Conservation (phyloP, 2,797 vertebrate species). For the Fundulus diaphanus region DNA sequence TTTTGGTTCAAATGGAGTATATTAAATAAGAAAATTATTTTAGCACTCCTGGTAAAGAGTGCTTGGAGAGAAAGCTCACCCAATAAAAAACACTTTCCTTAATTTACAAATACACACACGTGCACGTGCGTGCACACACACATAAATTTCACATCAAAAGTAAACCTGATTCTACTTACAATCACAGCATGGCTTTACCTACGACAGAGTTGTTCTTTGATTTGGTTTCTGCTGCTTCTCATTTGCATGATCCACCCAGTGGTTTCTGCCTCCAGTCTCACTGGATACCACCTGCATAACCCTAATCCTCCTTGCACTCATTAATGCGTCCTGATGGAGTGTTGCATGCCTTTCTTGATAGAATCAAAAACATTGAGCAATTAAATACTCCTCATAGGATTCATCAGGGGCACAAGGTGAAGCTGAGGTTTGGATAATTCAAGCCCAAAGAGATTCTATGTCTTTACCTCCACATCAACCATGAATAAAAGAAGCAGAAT, state of each 20-base stretch:
- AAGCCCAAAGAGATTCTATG: conserved; percentile 19
- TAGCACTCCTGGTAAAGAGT: no score
- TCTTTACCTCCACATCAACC: background rate
- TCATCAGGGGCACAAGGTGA: conserved; percentile 20
- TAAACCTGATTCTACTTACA: background rate
- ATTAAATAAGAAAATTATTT: no score
- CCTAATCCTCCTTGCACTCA: conserved; percentile 21
- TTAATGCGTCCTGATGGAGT: conserved; percentile 43
- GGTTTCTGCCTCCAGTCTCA: conserved; percentile 13
- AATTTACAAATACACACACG: no score
- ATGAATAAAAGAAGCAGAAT: background rate
- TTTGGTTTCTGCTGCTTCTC: conserved; percentile 15
- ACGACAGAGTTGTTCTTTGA: background rate
- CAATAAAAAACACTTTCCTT: no score
- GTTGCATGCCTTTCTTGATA: conserved; percentile 41
- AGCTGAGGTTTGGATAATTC: conserved; percentile 22
- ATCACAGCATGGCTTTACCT: background rate
- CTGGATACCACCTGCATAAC: conserved; percentile 9
- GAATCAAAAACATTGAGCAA: conserved; percentile 62
- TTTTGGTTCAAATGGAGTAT: no score
- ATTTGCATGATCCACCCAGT: conserved; percentile 4
- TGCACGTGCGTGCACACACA: background rate
- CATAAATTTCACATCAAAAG: background rate
- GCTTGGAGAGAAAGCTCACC: no score
- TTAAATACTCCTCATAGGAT: conserved; percentile 63